Evolutionary conservation across 1,140 invertebrate species (phyloP).

Genomic region (Drosophila kanapiae): DNA sequence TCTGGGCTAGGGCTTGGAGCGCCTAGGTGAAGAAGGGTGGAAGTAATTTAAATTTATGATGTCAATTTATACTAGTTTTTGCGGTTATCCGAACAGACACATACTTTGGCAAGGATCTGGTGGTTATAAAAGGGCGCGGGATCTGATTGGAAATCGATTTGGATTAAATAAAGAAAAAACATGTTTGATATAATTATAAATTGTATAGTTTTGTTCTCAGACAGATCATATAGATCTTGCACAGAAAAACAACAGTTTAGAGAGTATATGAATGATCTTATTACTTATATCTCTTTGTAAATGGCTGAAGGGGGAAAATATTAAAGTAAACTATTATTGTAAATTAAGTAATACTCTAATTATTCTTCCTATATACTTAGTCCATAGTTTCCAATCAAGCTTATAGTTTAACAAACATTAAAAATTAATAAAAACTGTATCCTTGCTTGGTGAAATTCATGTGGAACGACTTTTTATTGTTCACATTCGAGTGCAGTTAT

Average conservation of each 20-base stretch:
- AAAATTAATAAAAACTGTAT: neutral
- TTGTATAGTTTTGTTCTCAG: neutral
- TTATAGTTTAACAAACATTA: neutral
- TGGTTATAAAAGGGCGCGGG: constrained; percentile 3
- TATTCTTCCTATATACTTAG: too few relatives aligned
- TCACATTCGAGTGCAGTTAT: neutral
- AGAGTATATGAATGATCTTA: too few relatives aligned
- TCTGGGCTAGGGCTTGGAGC: constrained; percentile 48
- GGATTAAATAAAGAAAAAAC: neutral
- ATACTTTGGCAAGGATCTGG: neutral
- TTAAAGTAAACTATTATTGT: too few relatives aligned
- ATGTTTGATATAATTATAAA: neutral
- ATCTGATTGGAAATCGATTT: constrained; percentile 19
- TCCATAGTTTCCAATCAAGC: too few relatives aligned
- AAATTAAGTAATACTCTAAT: too few relatives aligned
- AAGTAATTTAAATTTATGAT: constrained; percentile 85
- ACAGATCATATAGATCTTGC: neutral
- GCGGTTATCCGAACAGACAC: constrained; percentile 54
- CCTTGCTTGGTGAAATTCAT: neutral
- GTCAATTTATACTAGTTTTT: constrained; percentile 81
- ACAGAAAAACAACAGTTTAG: too few relatives aligned
- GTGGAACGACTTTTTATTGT: neutral
- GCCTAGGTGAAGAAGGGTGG: constrained; percentile 81
- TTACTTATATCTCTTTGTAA: too few relatives aligned
- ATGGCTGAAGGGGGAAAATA: too few relatives aligned